These are phyloP conservation scores for Orcinus orca DNA, from an alignment of 2,113 vertebrate genomes.

Conservation along the genomic window DNA sequence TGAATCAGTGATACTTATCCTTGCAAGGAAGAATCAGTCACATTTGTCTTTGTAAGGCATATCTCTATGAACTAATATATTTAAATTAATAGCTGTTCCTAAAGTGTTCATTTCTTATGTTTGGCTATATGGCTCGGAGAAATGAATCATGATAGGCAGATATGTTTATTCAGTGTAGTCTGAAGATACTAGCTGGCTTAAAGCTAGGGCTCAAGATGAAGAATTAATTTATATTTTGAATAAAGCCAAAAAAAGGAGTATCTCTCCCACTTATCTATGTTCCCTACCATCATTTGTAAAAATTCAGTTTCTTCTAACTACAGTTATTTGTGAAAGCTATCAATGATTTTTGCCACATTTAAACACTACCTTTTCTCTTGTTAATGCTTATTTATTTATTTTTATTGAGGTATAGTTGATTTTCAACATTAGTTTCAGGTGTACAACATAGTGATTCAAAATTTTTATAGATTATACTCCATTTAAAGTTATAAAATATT, in stretches of 20 bases:
- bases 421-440: not conserved
- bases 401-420: not conserved
- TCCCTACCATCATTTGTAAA: not conserved
- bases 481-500: not conserved
- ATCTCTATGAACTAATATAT: not conserved
- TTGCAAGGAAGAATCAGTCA: not conserved
- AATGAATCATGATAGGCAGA: not conserved
- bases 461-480: not conserved
- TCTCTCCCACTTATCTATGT: not conserved
- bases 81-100: not conserved
- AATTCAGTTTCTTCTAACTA: not conserved
- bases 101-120: not conserved
- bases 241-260: not conserved
- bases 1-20: not conserved
- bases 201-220: not conserved
- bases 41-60: not conserved
- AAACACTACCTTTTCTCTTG: not conserved
- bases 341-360: not conserved
- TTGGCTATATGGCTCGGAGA: not conserved
- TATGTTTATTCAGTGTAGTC: not conserved
- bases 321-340: not conserved
- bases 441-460: not conserved
- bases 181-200: not conserved
- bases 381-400: not conserved
- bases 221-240: not conserved